These are phyloP conservation scores for Hypercompe scribonia DNA, from an alignment of 2,888 invertebrate species.

Conservation along the genomic window DNA sequence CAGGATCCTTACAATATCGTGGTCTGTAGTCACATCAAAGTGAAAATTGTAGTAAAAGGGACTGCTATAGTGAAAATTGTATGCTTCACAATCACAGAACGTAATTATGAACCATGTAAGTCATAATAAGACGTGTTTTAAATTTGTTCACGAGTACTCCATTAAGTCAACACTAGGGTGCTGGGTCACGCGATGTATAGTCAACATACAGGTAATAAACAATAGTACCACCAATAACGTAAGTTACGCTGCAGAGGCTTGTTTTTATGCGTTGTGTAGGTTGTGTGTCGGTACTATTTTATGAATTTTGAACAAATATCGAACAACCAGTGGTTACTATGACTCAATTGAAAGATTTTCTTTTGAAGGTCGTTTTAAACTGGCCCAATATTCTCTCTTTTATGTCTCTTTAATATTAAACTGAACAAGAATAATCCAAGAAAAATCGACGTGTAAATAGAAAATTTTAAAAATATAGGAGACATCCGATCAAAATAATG, in stretches of 20 bases:
- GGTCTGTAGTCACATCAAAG: neutral
- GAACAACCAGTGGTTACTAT: neutral
- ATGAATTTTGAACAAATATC: neutral
- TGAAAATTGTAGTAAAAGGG: neutral
- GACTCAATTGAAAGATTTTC: neutral
- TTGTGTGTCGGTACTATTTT: neutral
- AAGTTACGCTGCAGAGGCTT: too few species aligned
- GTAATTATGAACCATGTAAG: conserved; percentile 63
- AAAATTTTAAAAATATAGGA: neutral
- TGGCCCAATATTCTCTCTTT: neutral
- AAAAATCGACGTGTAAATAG: neutral
- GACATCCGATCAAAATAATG: neutral
- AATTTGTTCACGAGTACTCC: conserved; percentile 75
- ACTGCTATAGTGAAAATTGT: conserved; percentile 19
- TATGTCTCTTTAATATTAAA: neutral
- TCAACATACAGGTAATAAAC: conserved; percentile 64
- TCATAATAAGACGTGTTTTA: conserved; percentile 67
- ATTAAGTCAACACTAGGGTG: conserved; percentile 78
- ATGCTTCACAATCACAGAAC: conserved; percentile 40
- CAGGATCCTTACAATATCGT: neutral
- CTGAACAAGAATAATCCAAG: too few species aligned
- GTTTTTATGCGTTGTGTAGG: neutral
- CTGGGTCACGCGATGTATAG: conserved; percentile 74
- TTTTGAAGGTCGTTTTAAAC: neutral
- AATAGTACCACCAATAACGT: conserved; percentile 28